These are phyloP conservation scores for Hirtodrosophila cameraria DNA, from an alignment of 2,888 invertebrate species.

Conservation along the genomic window DNA sequence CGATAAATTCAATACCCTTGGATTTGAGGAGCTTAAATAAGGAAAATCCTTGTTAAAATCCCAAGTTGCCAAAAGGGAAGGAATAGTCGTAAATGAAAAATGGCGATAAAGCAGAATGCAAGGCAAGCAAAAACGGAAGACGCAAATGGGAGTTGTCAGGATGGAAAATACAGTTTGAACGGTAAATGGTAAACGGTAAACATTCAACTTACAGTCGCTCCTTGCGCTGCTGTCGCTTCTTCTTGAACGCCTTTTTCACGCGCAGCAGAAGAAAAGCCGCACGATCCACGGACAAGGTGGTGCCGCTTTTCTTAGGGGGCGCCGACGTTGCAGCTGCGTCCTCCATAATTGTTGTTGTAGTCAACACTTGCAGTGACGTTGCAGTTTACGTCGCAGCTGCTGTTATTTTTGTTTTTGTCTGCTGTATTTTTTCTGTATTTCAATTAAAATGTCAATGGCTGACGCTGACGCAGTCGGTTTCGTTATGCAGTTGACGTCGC, in stretches of 20 bases:
- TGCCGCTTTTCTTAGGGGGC: constrained; percentile 76
- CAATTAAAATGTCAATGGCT: too few species aligned
- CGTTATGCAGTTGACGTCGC: too few species aligned
- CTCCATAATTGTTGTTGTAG: constrained; percentile 55
- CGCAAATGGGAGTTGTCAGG: background rate
- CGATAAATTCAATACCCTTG: constrained; percentile 57
- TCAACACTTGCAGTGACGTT: constrained; percentile 20
- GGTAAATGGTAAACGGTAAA: constrained; percentile 3
- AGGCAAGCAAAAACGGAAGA: constrained; percentile 1
- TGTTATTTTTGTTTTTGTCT: constrained; percentile 15
- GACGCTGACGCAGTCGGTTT: too few species aligned
- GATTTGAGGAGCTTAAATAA: constrained; percentile 41
- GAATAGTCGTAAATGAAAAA: constrained; percentile 6
- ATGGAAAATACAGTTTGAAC: background rate
- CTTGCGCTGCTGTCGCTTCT: constrained; percentile 93
- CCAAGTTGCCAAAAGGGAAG: constrained; percentile 10
- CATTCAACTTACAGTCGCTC: constrained; percentile 91
- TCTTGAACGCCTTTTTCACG: constrained; percentile 95
- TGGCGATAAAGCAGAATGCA: constrained; percentile 20
- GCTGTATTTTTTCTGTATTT: too few species aligned
- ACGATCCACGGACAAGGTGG: constrained; percentile 92
- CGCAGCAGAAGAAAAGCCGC: constrained; percentile 94
- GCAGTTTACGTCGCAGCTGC: constrained; percentile 21
- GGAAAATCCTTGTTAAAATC: constrained; percentile 51
- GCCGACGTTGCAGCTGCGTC: constrained; percentile 52